Evolutionary conservation across 2,888 invertebrate species (phyloP), one percentile per base, ranked within the genome.

Genomic region (Psylliodes chrysocephalus): DNA sequence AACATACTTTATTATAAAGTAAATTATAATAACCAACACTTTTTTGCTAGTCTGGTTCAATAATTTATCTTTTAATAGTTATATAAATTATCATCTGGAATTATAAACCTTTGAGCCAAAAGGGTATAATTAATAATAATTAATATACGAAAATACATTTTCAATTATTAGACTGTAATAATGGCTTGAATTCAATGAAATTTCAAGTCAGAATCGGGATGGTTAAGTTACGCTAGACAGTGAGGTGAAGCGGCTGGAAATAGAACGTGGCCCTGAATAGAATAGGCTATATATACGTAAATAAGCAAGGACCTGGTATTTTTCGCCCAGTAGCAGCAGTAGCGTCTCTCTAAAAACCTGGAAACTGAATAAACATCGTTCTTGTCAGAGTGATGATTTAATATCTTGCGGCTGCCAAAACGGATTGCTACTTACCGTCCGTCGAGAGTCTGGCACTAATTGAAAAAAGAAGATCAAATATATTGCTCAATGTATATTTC

Each of bases 251-350:
- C 73, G 71, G 75, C 74, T 76, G 69, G 67, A 75, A 75, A 77
- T 77, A 77, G 76, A 73, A 69, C 55, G 73, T 74, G 75, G 75
- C 77, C 77, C 73, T 77, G 77, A 76, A 76, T 72, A 73, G 68
- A 71, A 73, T 75, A 69, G 65, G 70, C 73, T 75, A 72, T 74
- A 76, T 73, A 75, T 75, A 75, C 57, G n/a, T 67, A 53, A 60
- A 60, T 60, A 60, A 53, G 60, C 33, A 60, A 42, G 28, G 33
- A 52, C 42, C 25, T 52, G 52, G 30, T 60, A 35, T 42, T 60
- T 52, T 52, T 51, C 42, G 33, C 30, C 52, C 60, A 53, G 59
- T 42, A 42, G 59, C 40, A 42, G 59, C 59, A 46, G 46, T 22
- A 46, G n/a, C 46, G 46, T 51, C 44, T 63, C 56, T 33, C 62